These are phyloP conservation scores for Pammene fasciana DNA, from an alignment of 2,888 invertebrate species.

Conservation along the genomic window DNA sequence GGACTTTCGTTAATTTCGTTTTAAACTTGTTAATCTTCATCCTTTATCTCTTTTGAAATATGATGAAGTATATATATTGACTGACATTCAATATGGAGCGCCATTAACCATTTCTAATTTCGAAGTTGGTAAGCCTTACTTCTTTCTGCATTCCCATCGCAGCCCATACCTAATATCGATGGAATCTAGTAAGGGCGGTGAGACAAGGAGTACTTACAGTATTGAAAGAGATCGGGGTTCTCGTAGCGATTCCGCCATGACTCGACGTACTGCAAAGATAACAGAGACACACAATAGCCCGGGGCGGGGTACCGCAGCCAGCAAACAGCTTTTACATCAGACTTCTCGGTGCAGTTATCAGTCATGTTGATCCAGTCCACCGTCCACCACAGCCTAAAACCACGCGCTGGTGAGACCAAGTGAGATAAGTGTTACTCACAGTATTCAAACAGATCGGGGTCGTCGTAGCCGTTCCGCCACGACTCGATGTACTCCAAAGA, in stretches of 20 bases:
- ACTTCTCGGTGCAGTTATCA: constrained; percentile 7
- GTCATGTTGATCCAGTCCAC: constrained; percentile 1
- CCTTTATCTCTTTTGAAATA: too few relatives aligned
- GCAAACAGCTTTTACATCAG: not conserved
- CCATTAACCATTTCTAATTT: too few relatives aligned
- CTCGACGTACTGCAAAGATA: constrained; percentile 1
- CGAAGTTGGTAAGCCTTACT: too few relatives aligned
- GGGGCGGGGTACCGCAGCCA: not conserved
- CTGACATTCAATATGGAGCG: too few relatives aligned
- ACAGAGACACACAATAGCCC: not conserved
- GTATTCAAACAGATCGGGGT: not conserved
- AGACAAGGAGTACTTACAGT: constrained; percentile 6
- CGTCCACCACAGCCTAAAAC: not conserved
- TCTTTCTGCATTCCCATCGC: too few relatives aligned
- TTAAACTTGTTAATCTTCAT: too few relatives aligned
- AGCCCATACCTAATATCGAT: too few relatives aligned
- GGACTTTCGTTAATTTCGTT: too few relatives aligned
- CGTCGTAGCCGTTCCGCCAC: not conserved
- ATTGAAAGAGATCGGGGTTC: not conserved
- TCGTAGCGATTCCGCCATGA: constrained; percentile 2
- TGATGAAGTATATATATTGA: too few relatives aligned
- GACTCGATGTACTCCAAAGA: constrained; percentile 1
- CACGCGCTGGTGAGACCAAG: not conserved
- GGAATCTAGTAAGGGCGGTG: not conserved
- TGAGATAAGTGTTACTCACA: constrained; percentile 14